Evolutionary conservation across 2,888 invertebrate genomes (phyloP).

Genomic region (Amaurobius ferox): DNA sequence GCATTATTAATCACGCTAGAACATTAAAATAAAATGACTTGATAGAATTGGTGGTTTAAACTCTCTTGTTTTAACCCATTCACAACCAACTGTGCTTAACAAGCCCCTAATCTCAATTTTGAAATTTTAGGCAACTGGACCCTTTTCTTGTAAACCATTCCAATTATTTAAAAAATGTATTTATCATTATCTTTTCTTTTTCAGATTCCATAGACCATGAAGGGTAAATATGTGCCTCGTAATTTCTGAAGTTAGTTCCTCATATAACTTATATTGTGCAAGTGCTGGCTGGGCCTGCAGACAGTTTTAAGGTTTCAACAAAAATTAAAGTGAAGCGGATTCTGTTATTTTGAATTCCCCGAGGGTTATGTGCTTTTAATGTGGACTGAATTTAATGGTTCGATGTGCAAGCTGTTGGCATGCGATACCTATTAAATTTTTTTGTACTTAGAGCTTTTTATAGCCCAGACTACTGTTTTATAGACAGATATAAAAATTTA

Average conservation of each 20-base stretch:
- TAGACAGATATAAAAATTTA: conserved; percentile 27
- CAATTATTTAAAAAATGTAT: no score
- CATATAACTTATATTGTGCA: conserved; percentile 20
- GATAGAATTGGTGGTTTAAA: no score
- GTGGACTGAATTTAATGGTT: conserved; percentile 12
- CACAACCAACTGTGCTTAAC: no score
- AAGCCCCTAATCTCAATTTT: no score
- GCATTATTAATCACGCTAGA: no score
- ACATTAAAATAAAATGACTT: no score
- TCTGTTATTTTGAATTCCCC: not conserved
- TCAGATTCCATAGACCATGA: conserved; percentile 66
- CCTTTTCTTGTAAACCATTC: no score
- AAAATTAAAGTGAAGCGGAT: no score
- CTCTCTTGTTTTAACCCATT: no score
- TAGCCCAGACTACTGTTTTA: conserved; percentile 47
- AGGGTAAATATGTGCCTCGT: conserved; percentile 16
- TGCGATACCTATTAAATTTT: not conserved
- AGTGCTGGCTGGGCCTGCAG: conserved; percentile 62
- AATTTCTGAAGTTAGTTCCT: conserved; percentile 14
- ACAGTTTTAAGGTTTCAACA: not conserved
- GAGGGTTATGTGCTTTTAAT: not conserved
- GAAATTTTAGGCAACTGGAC: no score
- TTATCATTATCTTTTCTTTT: no score
- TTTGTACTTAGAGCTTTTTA: conserved; percentile 36
- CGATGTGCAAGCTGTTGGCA: not conserved